These are phyloP conservation scores for Drosophila kokeensis DNA, from an alignment of 2,888 invertebrate genomes.

Conservation along the genomic window DNA sequence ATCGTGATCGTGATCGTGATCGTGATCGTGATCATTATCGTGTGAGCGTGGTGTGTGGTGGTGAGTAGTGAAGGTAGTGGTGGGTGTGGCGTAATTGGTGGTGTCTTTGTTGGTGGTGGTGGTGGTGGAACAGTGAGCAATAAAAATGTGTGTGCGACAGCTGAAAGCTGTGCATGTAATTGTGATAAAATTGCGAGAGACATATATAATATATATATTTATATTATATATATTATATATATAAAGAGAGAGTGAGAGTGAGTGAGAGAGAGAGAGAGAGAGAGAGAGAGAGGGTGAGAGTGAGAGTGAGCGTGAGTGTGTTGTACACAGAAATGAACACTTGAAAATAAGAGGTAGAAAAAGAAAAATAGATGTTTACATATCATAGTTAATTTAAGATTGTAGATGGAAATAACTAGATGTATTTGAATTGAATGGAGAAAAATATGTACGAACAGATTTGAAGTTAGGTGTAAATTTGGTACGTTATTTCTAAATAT, in stretches of 20 bases:
- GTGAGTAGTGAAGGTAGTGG: slow-evolving; percentile 24
- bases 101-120: slow-evolving; percentile 18
- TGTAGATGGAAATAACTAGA: slow-evolving; percentile 67
- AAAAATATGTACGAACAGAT: slow-evolving; percentile 72
- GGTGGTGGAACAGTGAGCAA: slow-evolving; percentile 59
- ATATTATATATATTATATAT: slow-evolving; percentile 25
- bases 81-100: slow-evolving; percentile 18
- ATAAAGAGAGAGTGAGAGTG: slow-evolving; percentile 31
- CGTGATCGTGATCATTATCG: slow-evolving; percentile 9
- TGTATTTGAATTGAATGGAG: slow-evolving; percentile 63
- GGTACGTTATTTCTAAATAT: slow-evolving; percentile 68
- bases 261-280: slow-evolving; percentile 41
- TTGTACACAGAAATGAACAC: slow-evolving; percentile 56
- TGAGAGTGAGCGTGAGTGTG: slow-evolving; percentile 53
- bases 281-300: slow-evolving; percentile 27
- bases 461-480: slow-evolving; percentile 63
- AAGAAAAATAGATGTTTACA: slow-evolving; percentile 37
- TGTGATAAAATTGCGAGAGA: slow-evolving; percentile 55
- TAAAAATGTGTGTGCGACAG: slow-evolving; percentile 63
- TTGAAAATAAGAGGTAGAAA: slow-evolving; percentile 23
- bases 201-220: slow-evolving; percentile 22
- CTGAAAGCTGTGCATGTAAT: slow-evolving; percentile 59
- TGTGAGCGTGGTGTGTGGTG: slow-evolving; percentile 38
- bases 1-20: too few relatives aligned
- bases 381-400: slow-evolving; percentile 52